Percentiles rank a stretch among this genome's conserved stretches.
Conservation (phyloP, 2,113 vertebrate species). For the Crotophaga sulcirostris region DNA sequence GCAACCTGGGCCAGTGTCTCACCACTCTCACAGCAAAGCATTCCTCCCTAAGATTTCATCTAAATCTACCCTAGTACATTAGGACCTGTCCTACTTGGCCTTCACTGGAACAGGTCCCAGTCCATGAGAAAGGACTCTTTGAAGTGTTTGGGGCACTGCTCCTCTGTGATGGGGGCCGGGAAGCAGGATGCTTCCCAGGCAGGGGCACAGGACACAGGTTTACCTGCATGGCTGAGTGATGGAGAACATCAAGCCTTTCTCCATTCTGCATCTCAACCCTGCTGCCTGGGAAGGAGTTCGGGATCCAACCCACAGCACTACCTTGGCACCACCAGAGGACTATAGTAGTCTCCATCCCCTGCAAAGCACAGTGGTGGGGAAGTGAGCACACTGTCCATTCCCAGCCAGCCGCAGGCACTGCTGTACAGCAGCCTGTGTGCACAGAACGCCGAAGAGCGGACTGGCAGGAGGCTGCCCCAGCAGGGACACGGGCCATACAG, state of each 20-base stretch:
- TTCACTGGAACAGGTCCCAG: neutral
- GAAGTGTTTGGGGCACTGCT: neutral
- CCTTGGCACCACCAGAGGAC: neutral
- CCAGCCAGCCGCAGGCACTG: neutral
- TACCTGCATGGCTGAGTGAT: accelerated
- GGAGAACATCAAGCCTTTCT: neutral
- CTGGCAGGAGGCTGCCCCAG: neutral
- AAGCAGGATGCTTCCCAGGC: neutral
- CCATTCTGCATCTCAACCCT: neutral
- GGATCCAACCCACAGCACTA: neutral
- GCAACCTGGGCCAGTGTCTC: no score
- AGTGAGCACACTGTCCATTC: neutral
- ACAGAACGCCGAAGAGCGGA: neutral
- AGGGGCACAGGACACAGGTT: neutral
- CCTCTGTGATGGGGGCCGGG: neutral
- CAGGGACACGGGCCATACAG: neutral
- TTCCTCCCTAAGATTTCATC: no score
- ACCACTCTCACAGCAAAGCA: no score
- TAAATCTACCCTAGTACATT: no score
- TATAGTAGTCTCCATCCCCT: neutral
- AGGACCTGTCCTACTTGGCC: neutral
- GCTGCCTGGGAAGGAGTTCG: neutral
- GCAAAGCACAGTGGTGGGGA: neutral
- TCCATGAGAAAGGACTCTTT: neutral
- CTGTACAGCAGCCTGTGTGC: neutral